Evolutionary conservation across 2,113 vertebrate genomes (phyloP).

Genomic region (Phasianus colchicus): DNA sequence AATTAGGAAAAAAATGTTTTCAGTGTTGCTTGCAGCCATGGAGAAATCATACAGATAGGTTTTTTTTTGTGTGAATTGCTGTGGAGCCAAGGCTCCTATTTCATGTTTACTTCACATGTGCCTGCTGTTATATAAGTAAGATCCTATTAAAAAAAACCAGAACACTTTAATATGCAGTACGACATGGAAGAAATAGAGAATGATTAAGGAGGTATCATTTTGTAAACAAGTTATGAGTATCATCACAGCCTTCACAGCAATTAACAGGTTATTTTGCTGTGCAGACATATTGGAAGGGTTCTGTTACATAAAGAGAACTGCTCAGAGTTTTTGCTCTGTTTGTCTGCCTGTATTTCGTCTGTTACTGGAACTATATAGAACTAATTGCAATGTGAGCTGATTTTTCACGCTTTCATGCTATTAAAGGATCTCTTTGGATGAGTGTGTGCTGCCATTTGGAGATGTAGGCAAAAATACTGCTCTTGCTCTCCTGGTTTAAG

Average conservation of each 20-base stretch:
- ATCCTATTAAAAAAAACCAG: not conserved
- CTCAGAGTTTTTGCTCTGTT: not conserved
- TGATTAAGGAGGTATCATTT: slow-evolving; percentile 39
- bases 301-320: not conserved
- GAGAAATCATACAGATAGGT: not conserved
- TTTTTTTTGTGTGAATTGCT: not conserved
- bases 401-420: not conserved
- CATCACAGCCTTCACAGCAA: slow-evolving; percentile 10
- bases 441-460: accelerated
- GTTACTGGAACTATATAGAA: not conserved
- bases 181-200: not conserved
- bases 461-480: not conserved
- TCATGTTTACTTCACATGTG: not conserved
- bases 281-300: not conserved
- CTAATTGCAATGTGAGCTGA: not conserved
- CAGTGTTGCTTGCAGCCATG: not conserved
- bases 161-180: not conserved
- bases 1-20: not conserved
- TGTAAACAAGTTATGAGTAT: slow-evolving; percentile 49
- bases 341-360: not conserved
- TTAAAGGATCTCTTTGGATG: not conserved
- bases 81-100: not conserved
- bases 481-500: not conserved
- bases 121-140: slow-evolving; percentile 21
- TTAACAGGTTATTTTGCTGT: slow-evolving; percentile 2